Conservation (phyloP, 2,888 invertebrate species). For the Tortrix viridana region DNA sequence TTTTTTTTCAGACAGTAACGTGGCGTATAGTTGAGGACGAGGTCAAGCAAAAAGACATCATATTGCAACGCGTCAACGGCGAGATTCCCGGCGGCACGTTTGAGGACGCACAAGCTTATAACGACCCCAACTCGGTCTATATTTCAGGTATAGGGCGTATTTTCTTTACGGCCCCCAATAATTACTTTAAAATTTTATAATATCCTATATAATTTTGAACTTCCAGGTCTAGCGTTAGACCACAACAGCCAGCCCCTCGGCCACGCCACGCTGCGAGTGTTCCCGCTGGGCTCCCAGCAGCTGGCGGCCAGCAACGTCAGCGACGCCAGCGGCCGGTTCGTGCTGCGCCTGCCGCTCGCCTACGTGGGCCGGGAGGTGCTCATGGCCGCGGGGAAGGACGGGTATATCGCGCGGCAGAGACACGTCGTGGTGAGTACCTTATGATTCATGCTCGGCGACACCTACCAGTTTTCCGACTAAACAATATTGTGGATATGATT, state of each 20-base stretch:
- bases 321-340: slow-evolving; percentile 76
- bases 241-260: slow-evolving; percentile 83
- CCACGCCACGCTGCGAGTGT: slow-evolving; percentile 75
- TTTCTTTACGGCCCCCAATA: no score
- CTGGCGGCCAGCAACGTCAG: slow-evolving; percentile 57
- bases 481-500: no score
- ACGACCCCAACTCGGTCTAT: slow-evolving; percentile 49
- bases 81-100: slow-evolving; percentile 65
- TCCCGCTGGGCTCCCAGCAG: slow-evolving; percentile 64
- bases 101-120: slow-evolving; percentile 51
- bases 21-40: slow-evolving; percentile 68
- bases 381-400: slow-evolving; percentile 82
- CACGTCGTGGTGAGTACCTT: slow-evolving; percentile 68
- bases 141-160: slow-evolving; percentile 16
- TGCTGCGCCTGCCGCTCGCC: slow-evolving; percentile 69
- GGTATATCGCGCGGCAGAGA: slow-evolving; percentile 84
- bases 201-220: background rate
- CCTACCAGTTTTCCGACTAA: no score
- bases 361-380: slow-evolving; percentile 75
- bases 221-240: slow-evolving; percentile 85
- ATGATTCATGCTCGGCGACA: no score
- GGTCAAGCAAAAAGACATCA: slow-evolving; percentile 63
- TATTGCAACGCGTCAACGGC: slow-evolving; percentile 56
- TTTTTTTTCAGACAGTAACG: slow-evolving; percentile 60
- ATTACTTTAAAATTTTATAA: no score